phyloP scores from a whole-genome alignment of 2,797 vertebrate genomes.

The Sparus aurata region DNA sequence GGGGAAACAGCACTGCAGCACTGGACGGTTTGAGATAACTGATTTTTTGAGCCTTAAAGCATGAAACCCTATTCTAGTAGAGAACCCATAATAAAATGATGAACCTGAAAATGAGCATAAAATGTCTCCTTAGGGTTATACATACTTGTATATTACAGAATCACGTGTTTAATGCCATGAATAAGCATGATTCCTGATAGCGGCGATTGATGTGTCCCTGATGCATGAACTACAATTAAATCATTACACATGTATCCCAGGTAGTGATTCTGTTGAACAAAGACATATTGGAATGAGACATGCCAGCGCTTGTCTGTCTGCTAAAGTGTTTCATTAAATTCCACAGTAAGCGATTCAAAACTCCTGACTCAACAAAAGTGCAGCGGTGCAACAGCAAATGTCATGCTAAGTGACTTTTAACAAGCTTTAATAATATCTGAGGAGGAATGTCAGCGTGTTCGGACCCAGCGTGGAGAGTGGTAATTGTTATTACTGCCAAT shows the following conservation, averaged over 20 bases:
- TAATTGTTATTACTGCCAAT: constrained; percentile 43
- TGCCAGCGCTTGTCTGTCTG: constrained; percentile 48
- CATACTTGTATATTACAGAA: not conserved
- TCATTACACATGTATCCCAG: not conserved
- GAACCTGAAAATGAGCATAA: too few relatives aligned
- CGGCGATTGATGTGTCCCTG: constrained; percentile 4
- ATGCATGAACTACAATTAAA: not conserved
- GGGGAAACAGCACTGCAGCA: too few relatives aligned
- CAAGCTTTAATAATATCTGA: constrained; percentile 38
- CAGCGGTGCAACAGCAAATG: constrained; percentile 11
- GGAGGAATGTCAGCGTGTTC: constrained; percentile 58
- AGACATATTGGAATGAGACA: constrained; percentile 28
- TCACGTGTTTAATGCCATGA: not conserved
- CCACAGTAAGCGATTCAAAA: constrained; percentile 47
- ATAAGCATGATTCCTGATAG: not conserved
- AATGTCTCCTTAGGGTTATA: too few relatives aligned
- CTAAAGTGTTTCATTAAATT: constrained; percentile 57
- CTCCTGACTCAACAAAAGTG: constrained; percentile 53
- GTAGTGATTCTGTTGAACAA: constrained; percentile 28
- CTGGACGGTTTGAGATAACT: too few relatives aligned
- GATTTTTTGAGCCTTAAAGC: too few relatives aligned
- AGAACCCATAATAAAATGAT: too few relatives aligned
- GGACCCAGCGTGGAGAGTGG: constrained; percentile 22
- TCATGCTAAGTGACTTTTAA: constrained; percentile 50
- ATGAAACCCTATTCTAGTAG: too few relatives aligned